These are phyloP conservation scores for Crotalus helleri DNA, from an alignment of 2,113 vertebrate genomes.

Conservation along the genomic window DNA sequence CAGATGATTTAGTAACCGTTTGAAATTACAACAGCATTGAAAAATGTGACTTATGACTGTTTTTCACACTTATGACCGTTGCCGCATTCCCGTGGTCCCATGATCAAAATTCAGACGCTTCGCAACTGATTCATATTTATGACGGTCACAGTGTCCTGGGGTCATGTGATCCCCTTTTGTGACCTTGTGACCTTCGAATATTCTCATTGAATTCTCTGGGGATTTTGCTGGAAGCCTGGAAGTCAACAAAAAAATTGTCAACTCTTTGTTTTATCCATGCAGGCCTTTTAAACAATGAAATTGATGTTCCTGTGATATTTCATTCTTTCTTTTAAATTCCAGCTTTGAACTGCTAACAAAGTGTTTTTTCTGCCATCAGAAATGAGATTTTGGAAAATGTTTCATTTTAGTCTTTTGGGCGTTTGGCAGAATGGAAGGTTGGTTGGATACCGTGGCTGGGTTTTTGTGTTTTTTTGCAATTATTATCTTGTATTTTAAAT, in stretches of 20 bases:
- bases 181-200: not conserved
- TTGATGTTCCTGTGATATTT: not conserved
- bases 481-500: not conserved
- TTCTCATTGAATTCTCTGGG: not conserved
- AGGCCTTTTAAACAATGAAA: not conserved
- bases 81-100: too few relatives aligned
- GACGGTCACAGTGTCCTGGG: too few relatives aligned
- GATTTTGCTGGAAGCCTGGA: not conserved
- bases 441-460: not conserved
- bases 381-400: not conserved
- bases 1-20: too few relatives aligned
- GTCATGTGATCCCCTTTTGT: too few relatives aligned
- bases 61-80: too few relatives aligned
- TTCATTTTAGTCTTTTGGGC: not conserved
- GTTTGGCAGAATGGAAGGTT: not conserved
- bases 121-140: too few relatives aligned
- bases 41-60: too few relatives aligned
- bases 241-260: not conserved
- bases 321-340: not conserved
- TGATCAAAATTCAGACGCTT: too few relatives aligned
- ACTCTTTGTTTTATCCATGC: not conserved
- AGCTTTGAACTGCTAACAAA: not conserved
- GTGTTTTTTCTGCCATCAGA: not conserved
- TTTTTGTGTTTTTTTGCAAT: not conserved
- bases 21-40: too few relatives aligned